These are phyloP conservation scores for Mayetiola destructor DNA, from an alignment of 2,888 invertebrate genomes.

Conservation along the genomic window DNA sequence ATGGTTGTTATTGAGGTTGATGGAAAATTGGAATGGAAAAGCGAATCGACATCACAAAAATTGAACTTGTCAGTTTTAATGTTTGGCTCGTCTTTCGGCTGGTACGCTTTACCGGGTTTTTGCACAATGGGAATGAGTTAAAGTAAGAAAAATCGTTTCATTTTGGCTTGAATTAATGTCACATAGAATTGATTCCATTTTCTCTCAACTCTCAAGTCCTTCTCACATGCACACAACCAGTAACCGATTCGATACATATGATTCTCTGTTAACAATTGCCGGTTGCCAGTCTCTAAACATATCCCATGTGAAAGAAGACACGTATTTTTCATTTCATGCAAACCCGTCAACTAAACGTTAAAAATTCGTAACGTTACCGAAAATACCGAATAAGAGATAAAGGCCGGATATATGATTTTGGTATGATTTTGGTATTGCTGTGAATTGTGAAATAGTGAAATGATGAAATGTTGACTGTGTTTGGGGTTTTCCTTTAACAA, in stretches of 20 bases:
- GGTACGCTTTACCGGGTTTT: not conserved
- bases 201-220: too few species aligned
- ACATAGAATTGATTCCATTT: conserved; percentile 6
- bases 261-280: not conserved
- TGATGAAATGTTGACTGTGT: not conserved
- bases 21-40: not conserved
- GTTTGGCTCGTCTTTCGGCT: conserved; percentile 8
- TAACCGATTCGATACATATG: too few species aligned
- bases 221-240: conserved; percentile 7
- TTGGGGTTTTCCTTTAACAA: conserved; percentile 16
- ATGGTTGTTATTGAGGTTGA: too few species aligned
- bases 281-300: not conserved
- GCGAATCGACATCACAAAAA: not conserved
- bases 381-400: not conserved
- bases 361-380: not conserved
- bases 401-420: not conserved
- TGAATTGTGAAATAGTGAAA: not conserved
- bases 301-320: not conserved
- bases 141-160: conserved; percentile 15
- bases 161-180: conserved; percentile 15
- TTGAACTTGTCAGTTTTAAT: conserved; percentile 12
- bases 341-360: not conserved
- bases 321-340: not conserved
- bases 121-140: conserved; percentile 9
- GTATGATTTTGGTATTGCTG: not conserved